phyloP scores from a whole-genome alignment of 1,140 invertebrate genomes.

The Cardiocondyla obscurior region DNA sequence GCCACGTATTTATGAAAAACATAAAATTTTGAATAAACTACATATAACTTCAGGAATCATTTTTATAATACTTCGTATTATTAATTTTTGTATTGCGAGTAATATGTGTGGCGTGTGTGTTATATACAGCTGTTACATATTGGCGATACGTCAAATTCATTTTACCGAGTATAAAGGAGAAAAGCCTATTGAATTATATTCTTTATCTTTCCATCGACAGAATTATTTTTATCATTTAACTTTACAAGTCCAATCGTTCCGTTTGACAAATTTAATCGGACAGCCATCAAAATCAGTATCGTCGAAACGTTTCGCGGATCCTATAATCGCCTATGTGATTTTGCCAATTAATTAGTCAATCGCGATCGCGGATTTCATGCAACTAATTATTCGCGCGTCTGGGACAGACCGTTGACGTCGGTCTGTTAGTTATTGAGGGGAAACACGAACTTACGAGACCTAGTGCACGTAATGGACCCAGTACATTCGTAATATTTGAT shows the following conservation, averaged over 20 bases:
- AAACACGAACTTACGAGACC: not conserved
- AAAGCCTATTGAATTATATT: not conserved
- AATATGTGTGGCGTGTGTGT: not conserved
- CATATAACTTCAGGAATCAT: not conserved
- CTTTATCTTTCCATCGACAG: not conserved
- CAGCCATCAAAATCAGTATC: not conserved
- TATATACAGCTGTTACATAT: too few relatives aligned
- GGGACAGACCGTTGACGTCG: not conserved
- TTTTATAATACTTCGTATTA: not conserved
- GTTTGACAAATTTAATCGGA: conserved; percentile 22
- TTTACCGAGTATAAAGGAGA: not conserved
- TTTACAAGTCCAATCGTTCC: not conserved
- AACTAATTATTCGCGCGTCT: conserved; percentile 39
- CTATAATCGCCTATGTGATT: conserved; percentile 4
- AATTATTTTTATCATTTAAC: conserved; percentile 29
- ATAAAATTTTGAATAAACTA: not conserved
- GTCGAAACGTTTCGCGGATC: not conserved
- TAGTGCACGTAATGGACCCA: not conserved
- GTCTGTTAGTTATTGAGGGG: conserved; percentile 9
- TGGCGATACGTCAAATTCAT: not conserved
- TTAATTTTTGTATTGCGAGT: not conserved
- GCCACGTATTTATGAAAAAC: not conserved
- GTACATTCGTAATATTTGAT: conserved; percentile 9
- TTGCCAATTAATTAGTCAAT: conserved; percentile 42
- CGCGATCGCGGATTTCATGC: conserved; percentile 2